These are phyloP conservation scores for Alectoris magna DNA, from an alignment of 2,797 vertebrate species.

Conservation along the genomic window DNA sequence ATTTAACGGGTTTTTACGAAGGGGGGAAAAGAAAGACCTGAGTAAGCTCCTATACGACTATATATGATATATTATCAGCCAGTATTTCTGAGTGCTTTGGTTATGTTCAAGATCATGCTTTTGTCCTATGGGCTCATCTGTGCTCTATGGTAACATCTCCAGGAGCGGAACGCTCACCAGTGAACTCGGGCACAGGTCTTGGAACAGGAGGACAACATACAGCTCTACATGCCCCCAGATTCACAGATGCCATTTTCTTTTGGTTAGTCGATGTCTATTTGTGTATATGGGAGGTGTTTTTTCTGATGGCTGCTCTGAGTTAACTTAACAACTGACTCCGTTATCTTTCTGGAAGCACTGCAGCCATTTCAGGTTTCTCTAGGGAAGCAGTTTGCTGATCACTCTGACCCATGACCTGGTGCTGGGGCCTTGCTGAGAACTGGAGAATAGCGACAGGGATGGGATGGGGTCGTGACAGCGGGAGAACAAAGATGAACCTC, in stretches of 20 bases:
- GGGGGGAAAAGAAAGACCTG: no score
- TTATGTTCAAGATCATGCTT: not conserved
- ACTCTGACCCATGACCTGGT: constrained; percentile 42
- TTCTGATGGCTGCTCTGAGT: not conserved
- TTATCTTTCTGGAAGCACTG: not conserved
- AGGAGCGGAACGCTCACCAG: no score
- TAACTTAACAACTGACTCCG: not conserved
- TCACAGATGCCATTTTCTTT: not conserved
- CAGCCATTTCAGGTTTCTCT: constrained; percentile 27
- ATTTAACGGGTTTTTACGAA: not conserved
- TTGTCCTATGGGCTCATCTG: not conserved
- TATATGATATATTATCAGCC: not conserved
- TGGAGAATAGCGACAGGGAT: constrained; percentile 42
- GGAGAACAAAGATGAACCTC: constrained; percentile 31
- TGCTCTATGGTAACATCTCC: not conserved
- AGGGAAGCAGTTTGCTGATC: not conserved
- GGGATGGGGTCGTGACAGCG: not conserved
- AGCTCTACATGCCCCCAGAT: accelerated
- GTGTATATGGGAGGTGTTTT: not conserved
- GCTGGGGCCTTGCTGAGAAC: constrained; percentile 16
- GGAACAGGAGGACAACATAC: not conserved
- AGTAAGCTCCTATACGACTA: no score
- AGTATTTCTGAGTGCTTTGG: not conserved
- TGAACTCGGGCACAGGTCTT: not conserved
- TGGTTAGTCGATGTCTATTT: not conserved